Evolutionary conservation across 2,113 vertebrate species (phyloP).

Genomic region (Lipotes vexillifer): DNA sequence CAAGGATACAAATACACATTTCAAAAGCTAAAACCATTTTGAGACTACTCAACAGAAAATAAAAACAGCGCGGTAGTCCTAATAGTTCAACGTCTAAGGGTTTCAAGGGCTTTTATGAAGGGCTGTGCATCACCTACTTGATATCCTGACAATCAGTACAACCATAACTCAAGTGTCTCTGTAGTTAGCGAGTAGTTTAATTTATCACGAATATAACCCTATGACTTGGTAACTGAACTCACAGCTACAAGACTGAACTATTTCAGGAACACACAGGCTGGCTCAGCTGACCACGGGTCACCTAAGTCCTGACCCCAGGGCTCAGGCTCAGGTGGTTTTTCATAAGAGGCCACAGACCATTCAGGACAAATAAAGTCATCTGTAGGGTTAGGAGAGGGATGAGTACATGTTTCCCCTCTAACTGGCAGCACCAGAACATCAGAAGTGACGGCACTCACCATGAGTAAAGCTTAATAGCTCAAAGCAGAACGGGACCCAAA

Average conservation of each 20-base stretch:
- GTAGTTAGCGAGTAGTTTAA: too few relatives aligned
- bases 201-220: rapidly evolving
- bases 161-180: background rate
- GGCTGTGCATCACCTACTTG: too few relatives aligned
- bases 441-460: background rate
- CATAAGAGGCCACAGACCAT: too few relatives aligned
- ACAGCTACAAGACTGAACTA: background rate
- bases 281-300: background rate
- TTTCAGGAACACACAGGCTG: background rate
- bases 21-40: background rate
- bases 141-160: background rate
- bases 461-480: background rate
- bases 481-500: background rate
- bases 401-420: background rate
- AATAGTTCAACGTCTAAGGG: rapidly evolving
- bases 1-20: background rate
- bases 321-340: background rate
- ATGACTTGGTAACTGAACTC: background rate
- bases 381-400: background rate
- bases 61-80: background rate
- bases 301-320: background rate
- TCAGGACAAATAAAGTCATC: too few relatives aligned
- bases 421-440: background rate
- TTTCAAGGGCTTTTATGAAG: background rate
- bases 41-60: background rate